Evolutionary conservation across 2,888 invertebrate species (phyloP).

Genomic region (Mayetiola destructor): DNA sequence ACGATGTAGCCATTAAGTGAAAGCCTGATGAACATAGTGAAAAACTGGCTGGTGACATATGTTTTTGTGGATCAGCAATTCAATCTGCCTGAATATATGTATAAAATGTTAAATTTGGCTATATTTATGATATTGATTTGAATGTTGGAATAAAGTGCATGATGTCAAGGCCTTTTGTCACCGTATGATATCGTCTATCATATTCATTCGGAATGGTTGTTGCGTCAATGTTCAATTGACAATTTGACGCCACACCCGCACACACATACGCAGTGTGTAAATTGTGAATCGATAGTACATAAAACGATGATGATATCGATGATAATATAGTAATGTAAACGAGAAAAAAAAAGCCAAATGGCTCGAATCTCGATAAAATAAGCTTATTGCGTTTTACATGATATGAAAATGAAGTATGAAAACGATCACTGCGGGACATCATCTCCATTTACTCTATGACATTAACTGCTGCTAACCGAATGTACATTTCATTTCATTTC

Average conservation of each 20-base stretch:
- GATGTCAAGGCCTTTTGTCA: neutral
- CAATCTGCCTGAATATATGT: neutral
- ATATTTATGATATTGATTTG: neutral
- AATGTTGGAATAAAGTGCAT: neutral
- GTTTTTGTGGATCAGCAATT: neutral
- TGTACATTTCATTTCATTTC: too few relatives aligned
- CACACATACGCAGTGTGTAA: too few relatives aligned
- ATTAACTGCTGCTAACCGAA: too few relatives aligned
- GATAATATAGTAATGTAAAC: too few relatives aligned
- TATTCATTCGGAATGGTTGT: neutral
- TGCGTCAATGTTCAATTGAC: neutral
- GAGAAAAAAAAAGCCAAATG: neutral
- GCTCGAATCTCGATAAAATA: neutral
- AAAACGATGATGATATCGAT: too few relatives aligned
- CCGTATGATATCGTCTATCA: neutral
- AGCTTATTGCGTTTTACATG: neutral
- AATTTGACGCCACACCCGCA: constrained; percentile 1
- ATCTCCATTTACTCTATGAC: neutral
- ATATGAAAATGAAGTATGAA: neutral
- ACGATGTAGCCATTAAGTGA: neutral
- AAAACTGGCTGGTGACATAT: constrained; percentile 8
- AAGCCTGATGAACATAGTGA: too few relatives aligned
- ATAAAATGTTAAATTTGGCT: neutral
- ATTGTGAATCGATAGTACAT: too few relatives aligned
- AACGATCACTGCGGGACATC: constrained; percentile 7